Percentiles rank a stretch among this genome's conserved stretches.
phyloP scores from a whole-genome alignment of 2,113 vertebrate species.

The Onychorhynchus coronatus region DNA sequence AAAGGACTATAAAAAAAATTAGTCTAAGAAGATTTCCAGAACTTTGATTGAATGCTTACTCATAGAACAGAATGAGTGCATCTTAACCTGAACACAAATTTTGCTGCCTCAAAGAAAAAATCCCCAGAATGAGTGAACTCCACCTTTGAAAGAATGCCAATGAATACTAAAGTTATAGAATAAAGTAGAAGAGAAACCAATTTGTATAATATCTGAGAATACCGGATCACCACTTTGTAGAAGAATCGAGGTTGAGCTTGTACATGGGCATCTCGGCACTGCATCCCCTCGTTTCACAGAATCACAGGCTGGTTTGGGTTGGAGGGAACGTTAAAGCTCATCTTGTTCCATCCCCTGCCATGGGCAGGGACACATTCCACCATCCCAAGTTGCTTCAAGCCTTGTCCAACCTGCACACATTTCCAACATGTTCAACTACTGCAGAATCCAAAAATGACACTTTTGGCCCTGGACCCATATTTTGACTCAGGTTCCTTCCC shows the following conservation, averaged over 20 bases:
- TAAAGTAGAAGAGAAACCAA: background rate
- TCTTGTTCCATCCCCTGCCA: background rate
- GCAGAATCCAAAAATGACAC: background rate
- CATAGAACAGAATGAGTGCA: background rate
- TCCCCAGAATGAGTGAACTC: background rate
- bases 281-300: too few species aligned
- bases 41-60: background rate
- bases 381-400: background rate
- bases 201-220: background rate
- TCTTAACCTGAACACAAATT: background rate
- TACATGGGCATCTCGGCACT: background rate
- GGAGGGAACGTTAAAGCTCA: background rate
- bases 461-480: rapidly evolving
- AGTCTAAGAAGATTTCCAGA: background rate
- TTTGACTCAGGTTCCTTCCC: background rate
- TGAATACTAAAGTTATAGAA: background rate
- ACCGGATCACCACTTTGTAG: background rate
- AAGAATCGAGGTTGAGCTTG: background rate
- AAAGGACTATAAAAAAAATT: background rate
- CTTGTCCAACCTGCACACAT: rapidly evolving
- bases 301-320: background rate
- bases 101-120: background rate
- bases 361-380: background rate
- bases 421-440: background rate
- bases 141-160: background rate